Evolutionary conservation across 2,888 invertebrate genomes (phyloP), one percentile per base, ranked within the genome.

Genomic region (Electrophaes corylata): DNA sequence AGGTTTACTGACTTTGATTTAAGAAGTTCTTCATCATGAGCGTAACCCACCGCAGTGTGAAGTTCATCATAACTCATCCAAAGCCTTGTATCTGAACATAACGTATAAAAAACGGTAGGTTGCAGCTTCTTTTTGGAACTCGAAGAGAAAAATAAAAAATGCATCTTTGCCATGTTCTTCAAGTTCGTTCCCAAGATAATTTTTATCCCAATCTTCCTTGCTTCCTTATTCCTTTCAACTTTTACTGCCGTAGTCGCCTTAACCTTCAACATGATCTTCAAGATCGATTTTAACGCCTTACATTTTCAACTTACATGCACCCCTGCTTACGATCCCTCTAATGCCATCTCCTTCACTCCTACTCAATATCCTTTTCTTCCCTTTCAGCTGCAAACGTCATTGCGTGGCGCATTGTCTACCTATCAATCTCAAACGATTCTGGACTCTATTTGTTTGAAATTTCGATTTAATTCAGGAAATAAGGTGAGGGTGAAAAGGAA

Each of bases 331-430:
- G 77, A 81, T 81, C 86, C 83, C 83, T 81, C 59, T 67, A 66
- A 64, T 69, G 70, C 40, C 65, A 10, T 83, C 88, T 76, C 84
- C 69, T 65, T 87, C 77, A 51, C 72, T 69, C 83, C 47, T 64
- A 53, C 47, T 40, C 62, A 63, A 63, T 59, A 59, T 53, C 55
- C 58, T 75, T 72, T 60, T 72, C 63, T 45, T 84, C 83, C 71
- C 81, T 73, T 71, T 81, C 75, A 69, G 65, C 49, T 84, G 78
- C 83, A 88, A 91, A 90, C 91, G 90, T 90, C 90, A 91, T 84
- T 85, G 90, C 88, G 86, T 86, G 84, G 89, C 89, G 90, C 91
- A 88, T 88, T 89, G 91, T 90, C 88, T 87, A 77, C 75, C 35
- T 58, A 60, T 35, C 50, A 54, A 56, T 44, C 41, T 37, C 64